Conservation (phyloP, 2,888 invertebrate genomes). For the Microctonus hyperodae region DNA sequence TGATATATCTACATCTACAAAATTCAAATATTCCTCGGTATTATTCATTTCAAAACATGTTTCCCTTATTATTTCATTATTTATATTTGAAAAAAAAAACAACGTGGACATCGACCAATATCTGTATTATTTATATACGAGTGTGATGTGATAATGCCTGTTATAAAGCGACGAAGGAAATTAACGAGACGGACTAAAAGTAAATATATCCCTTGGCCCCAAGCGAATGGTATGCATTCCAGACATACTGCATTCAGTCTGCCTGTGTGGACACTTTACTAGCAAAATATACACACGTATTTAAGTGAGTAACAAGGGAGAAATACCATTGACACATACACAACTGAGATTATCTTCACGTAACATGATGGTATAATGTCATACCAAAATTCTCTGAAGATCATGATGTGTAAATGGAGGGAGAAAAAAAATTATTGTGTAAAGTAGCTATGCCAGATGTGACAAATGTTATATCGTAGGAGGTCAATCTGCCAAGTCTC, state of each 20-base stretch:
- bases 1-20: not conserved
- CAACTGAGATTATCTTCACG: not conserved
- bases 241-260: conserved; percentile 29
- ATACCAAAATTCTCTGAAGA: not conserved
- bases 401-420: not conserved
- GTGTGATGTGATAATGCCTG: not conserved
- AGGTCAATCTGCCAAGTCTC: conserved; percentile 10
- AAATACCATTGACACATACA: conserved; percentile 3
- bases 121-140: conserved; percentile 6
- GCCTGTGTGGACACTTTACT: conserved; percentile 18
- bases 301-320: not conserved
- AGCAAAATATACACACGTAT: not conserved
- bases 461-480: conserved; percentile 15
- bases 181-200: conserved; percentile 26
- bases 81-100: not conserved
- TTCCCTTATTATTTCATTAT: conserved; percentile 8
- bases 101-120: too few relatives aligned
- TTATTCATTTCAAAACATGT: too few relatives aligned
- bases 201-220: conserved; percentile 32
- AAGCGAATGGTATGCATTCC: conserved; percentile 19
- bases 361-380: conserved; percentile 7
- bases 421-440: not conserved
- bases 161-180: conserved; percentile 13
- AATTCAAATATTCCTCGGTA: not conserved
- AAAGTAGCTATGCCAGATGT: conserved; percentile 15